Evolutionary conservation across 2,797 vertebrate species (phyloP).

Genomic region (Hapalemur alaotrensis): DNA sequence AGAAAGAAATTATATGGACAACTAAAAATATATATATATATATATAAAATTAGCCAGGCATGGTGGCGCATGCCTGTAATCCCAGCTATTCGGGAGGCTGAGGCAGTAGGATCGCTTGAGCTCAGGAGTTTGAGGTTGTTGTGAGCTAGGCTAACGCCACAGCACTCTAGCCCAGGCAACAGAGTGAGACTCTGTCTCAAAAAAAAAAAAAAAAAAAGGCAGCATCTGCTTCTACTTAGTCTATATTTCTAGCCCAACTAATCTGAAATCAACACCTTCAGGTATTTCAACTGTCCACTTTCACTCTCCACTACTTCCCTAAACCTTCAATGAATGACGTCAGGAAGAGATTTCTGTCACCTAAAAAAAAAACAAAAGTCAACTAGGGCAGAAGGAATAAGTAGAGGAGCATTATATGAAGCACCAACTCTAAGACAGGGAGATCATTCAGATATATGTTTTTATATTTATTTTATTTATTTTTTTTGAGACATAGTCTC

Average conservation of each 20-base stretch:
- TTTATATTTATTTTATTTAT: not conserved
- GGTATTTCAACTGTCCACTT: not conserved
- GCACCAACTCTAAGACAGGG: not conserved
- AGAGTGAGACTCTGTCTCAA: too few relatives aligned
- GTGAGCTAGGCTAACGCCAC: too few relatives aligned
- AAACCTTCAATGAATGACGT: constrained; percentile 23
- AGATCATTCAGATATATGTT: not conserved
- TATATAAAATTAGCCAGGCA: too few relatives aligned
- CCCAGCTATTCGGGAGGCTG: too few relatives aligned
- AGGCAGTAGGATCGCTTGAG: too few relatives aligned
- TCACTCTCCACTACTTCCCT: constrained; percentile 10
- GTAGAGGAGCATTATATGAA: not conserved
- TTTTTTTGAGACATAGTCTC: not conserved
- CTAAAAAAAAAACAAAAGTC: constrained; percentile 39
- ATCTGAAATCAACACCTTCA: not conserved
- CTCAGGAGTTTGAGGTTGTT: too few relatives aligned
- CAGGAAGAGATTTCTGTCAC: not conserved
- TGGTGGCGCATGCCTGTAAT: too few relatives aligned
- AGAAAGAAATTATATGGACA: too few relatives aligned
- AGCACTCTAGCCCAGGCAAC: too few relatives aligned
- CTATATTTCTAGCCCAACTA: not conserved
- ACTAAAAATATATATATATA: too few relatives aligned
- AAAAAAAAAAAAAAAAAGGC: not conserved
- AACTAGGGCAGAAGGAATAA: constrained; percentile 1
- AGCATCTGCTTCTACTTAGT: not conserved